Base-by-base conservation (phyloP, 2,113 vertebrate genomes). In the Micromys minutus region DNA sequence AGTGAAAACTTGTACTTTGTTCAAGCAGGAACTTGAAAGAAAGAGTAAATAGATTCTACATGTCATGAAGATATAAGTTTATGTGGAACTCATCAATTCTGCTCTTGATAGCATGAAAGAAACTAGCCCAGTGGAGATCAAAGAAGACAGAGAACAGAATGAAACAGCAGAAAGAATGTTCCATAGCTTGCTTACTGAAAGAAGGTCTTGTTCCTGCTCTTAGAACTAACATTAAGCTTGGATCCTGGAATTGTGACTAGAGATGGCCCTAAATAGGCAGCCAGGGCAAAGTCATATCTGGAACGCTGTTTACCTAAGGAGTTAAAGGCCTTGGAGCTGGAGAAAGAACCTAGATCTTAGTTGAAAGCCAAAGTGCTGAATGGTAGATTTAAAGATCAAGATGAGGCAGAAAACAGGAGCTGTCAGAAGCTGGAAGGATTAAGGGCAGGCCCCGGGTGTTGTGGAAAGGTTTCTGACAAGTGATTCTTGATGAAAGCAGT, bases 401-500 rank as follows among this genome's bases (percentile, higher is more conserved):
- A 75, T 63, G 87, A 89, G 55, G 52, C 59, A 90, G 42, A 91
- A 88, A 93, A 84, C 22, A 93, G 63, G 12, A 90, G 45, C 79
- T 29, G 76, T 88, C 72, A 92, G 92, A 92, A 90, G 69, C 65
- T 13, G 45, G 95, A 94, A 97, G 92, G 93, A 96, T 96, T 97
- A 96, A 94, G 52, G 13, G 55, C 81, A 63, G 96, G 87, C n/a
- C 92, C 92, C 42, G 72, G 80, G 39, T 90, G 88, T 93, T 92
- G 91, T 92, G 92, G 96, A 97, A 97, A 97, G 94, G 61, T 90
- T 94, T 85, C 47, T 74, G 55, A 85, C 76, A 95, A 95, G 63
- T 31, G 87, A 92, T 63, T 94, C 76, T 45, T 72, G 88, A 93
- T 29, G 67, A 92, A 93, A 93, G 77, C 72, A 55, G 69, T 34